A percentile compares a stretch with the other conserved stretches of the same genome.
phyloP scores from a whole-genome alignment of 2,797 vertebrate genomes.

The Chaenodraco wilsoni region DNA sequence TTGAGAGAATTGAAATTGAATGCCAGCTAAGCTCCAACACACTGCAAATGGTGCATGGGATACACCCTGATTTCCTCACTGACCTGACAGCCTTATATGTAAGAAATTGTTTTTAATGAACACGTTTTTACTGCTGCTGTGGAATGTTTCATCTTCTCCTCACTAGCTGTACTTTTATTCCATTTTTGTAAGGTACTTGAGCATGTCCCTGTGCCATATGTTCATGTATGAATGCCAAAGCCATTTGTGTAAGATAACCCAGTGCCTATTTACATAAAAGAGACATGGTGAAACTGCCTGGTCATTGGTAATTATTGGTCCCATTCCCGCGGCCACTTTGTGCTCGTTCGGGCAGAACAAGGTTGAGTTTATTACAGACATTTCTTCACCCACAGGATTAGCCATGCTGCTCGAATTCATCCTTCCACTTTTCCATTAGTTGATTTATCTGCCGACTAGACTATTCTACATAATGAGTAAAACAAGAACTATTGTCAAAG shows the following conservation, averaged over 20 bases:
- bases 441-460: slow-evolving; percentile 66
- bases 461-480: slow-evolving; percentile 73
- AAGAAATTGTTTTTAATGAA: slow-evolving; percentile 72
- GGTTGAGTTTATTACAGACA: slow-evolving; percentile 64
- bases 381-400: slow-evolving; percentile 63
- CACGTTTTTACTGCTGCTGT: slow-evolving; percentile 39
- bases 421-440: slow-evolving; percentile 63
- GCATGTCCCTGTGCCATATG: slow-evolving; percentile 62
- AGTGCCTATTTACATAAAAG: slow-evolving; percentile 83
- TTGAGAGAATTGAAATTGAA: slow-evolving; percentile 83
- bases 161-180: slow-evolving; percentile 50
- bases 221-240: slow-evolving; percentile 72
- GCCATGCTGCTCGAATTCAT: slow-evolving; percentile 60
- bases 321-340: slow-evolving; percentile 50
- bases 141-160: slow-evolving; percentile 57
- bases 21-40: slow-evolving; percentile 79
- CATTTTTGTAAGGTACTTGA: slow-evolving; percentile 60
- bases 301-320: slow-evolving; percentile 72
- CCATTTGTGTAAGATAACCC: slow-evolving; percentile 65
- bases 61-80: slow-evolving; percentile 64
- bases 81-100: slow-evolving; percentile 74
- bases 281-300: slow-evolving; percentile 67
- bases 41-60: slow-evolving; percentile 80
- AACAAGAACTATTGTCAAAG: slow-evolving; percentile 72
- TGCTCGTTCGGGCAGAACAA: slow-evolving; percentile 57